Base-by-base conservation (phyloP, 2,797 vertebrate species). In the Myotis myotis region DNA sequence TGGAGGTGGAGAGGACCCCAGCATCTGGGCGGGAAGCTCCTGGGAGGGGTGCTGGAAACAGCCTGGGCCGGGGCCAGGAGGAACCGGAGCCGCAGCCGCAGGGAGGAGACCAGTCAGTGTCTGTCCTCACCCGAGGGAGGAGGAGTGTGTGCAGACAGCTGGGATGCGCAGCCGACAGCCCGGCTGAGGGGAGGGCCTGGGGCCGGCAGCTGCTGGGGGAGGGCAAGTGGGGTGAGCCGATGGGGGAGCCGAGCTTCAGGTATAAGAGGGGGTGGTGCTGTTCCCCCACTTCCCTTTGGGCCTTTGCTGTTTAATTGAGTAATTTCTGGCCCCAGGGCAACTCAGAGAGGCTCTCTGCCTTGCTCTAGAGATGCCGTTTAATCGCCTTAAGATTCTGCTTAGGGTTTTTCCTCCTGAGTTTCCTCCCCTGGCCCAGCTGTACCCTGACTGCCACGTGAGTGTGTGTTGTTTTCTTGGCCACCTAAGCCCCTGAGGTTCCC, bases 301-400 rank as follows among this genome's bases (percentile, higher is more conserved):
- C 38, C 38, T 95, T 82, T 70, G 88, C 23, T 80, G 16, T 95
- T 96, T 93, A 85, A 89, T 81, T 75, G 91, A 95, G 72, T 94
- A 84, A 93, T 93, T 95, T 78, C 79, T 93, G 93, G 79, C 62
- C 85, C 79, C 8, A 1, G 79, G 71, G 94, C 88, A 92, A 57
- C 86, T 88, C 71, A 15, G 81, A 80, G 71, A 82, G 76, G 66
- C 82, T 87, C 60, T 94, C 95, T 70, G 75, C 33, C 79, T 79
- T 13, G n/a, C 8, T 3, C 49, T 74, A 9, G 66, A 78, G 51
- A 87, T 47, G 83, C 47, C 51, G 60, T 70, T 95, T 90, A 95
- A 95, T 92, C 95, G 74, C 78, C 57, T 85, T 85, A 47, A 86
- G 79, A 93, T 72, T 86, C 75, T 83, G 51, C 89, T 94, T 78